A percentile compares a stretch with the other conserved stretches of the same genome.
Evolutionary conservation across 2,113 vertebrate genomes (phyloP).

Genomic region (Isurus oxyrinchus): DNA sequence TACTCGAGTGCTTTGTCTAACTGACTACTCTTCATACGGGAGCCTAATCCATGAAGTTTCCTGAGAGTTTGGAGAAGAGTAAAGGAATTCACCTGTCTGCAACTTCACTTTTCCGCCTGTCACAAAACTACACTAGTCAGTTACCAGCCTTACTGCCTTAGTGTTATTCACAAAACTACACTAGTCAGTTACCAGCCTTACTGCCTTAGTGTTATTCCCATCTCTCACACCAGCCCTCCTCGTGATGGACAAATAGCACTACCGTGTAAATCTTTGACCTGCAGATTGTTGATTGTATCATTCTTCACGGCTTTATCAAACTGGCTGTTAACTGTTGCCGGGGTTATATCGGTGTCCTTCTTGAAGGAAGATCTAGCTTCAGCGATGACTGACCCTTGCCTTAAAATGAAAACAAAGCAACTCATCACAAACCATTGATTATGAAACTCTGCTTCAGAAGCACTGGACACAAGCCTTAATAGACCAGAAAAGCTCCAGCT

Average conservation of each 20-base stretch:
- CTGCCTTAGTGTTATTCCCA: conserved; percentile 36
- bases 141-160: too few species aligned
- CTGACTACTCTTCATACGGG: not conserved
- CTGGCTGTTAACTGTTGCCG: rapidly evolving
- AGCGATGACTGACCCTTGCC: conserved; percentile 53
- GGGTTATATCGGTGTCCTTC: rapidly evolving
- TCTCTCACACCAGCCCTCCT: not conserved
- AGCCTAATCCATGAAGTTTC: not conserved
- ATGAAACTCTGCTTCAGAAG: not conserved
- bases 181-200: not conserved
- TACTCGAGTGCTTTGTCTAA: not conserved
- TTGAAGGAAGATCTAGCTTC: conserved; percentile 42
- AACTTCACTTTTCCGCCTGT: not conserved
- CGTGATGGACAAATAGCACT: not conserved
- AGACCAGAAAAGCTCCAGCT: not conserved
- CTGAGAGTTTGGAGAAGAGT: conserved; percentile 38
- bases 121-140: too few species aligned
- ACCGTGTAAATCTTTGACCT: conserved; percentile 42
- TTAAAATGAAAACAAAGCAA: conserved; percentile 37
- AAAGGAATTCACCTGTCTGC: not conserved
- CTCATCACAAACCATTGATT: not conserved
- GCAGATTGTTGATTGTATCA: conserved; percentile 41
- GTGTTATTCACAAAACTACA: too few species aligned
- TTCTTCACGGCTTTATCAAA: not conserved
- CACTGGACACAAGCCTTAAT: not conserved